Conservation (phyloP, 2,888 invertebrate species). For the Leptarthrus brevirostris region DNA sequence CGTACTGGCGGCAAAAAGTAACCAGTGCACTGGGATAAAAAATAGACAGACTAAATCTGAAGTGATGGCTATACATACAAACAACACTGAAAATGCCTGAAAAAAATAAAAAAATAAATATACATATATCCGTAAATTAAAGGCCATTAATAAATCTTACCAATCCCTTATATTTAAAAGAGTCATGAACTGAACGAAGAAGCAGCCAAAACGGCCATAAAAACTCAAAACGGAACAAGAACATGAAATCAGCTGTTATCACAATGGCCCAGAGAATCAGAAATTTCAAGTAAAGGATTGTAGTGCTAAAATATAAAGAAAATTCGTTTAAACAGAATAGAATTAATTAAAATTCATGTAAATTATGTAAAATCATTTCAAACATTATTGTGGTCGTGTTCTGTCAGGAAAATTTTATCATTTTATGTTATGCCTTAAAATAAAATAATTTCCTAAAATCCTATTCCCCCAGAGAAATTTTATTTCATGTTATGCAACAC, state of each 20-base stretch:
- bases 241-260: slow-evolving; percentile 93
- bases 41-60: slow-evolving; percentile 99
- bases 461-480: no score
- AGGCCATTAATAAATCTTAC: slow-evolving; percentile 72
- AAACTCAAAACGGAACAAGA: slow-evolving; percentile 99
- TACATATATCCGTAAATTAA: no score
- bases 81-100: slow-evolving; percentile 96
- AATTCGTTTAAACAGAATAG: not conserved
- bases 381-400: no score
- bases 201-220: slow-evolving; percentile 99
- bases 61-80: slow-evolving; percentile 96
- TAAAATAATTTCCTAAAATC: no score
- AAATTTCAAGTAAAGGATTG: slow-evolving; percentile 94
- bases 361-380: no score
- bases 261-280: slow-evolving; percentile 94
- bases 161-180: slow-evolving; percentile 97
- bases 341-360: not conserved
- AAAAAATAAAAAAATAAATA: not conserved
- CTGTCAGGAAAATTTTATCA: no score
- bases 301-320: slow-evolving; percentile 74
- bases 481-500: no score
- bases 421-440: no score
- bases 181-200: slow-evolving; percentile 94
- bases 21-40: slow-evolving; percentile 97
- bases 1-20: slow-evolving; percentile 97